Percentiles rank a stretch among this genome's conserved stretches.
Conservation (phyloP, 2,797 vertebrate species). For the Brachymystax lenok region DNA sequence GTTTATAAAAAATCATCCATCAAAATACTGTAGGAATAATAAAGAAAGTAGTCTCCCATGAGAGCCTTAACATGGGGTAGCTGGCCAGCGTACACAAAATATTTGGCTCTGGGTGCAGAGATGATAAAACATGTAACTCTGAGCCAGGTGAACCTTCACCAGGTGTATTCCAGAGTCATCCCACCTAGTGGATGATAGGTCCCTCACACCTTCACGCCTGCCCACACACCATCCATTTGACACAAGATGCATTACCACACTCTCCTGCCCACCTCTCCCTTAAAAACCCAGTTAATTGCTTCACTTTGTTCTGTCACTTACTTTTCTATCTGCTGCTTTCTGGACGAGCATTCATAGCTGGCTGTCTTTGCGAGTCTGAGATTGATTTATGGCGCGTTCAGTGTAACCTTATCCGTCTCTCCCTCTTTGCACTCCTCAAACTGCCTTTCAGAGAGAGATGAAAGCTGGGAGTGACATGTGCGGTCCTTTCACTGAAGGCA, state of each 20-base stretch:
- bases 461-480: slow-evolving; percentile 41
- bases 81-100: too few relatives aligned
- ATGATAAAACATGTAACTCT: background rate
- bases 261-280: slow-evolving; percentile 35
- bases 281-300: slow-evolving; percentile 68
- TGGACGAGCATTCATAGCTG: slow-evolving; percentile 51
- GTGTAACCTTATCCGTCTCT: slow-evolving; percentile 48
- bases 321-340: slow-evolving; percentile 54
- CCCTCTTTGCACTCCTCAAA: slow-evolving; percentile 43
- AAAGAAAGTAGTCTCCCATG: too few relatives aligned
- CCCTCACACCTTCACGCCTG: slow-evolving; percentile 5
- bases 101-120: too few relatives aligned
- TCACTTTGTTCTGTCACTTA: slow-evolving; percentile 72
- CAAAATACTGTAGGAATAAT: too few relatives aligned
- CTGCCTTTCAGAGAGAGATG: slow-evolving; percentile 45
- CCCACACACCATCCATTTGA: slow-evolving; percentile 26
- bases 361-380: slow-evolving; percentile 37
- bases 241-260: slow-evolving; percentile 57
- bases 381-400: slow-evolving; percentile 71
- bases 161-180: slow-evolving; percentile 15
- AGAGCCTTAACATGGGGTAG: too few relatives aligned
- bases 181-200: slow-evolving; percentile 16
- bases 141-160: background rate
- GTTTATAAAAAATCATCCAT: background rate
- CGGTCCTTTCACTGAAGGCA: slow-evolving; percentile 20